Base-by-base conservation (phyloP, 1,140 invertebrate genomes). In the Riptortus pedestris region DNA sequence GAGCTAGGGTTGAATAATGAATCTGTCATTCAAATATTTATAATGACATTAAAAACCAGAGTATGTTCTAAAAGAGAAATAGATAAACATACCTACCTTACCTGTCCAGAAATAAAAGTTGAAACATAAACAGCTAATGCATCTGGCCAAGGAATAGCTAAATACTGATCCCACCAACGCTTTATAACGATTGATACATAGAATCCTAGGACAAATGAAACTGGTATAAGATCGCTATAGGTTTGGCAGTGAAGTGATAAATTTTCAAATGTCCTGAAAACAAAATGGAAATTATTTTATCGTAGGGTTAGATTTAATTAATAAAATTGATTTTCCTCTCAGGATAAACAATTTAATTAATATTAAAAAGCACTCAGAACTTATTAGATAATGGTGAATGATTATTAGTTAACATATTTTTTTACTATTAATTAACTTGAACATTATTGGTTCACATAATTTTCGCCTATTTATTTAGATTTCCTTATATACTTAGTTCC, bases 191-290 rank as follows among this genome's bases (percentile, higher is more conserved):
- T 70, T 5, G 77, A 76, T 4, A 81, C 76, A 68, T 81, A 81
- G 76, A 92, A 97, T 57, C 90, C 91, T 51, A 93, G 78, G 18
- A 94, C 88, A 73, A 92, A 91, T 16, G 88, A 88, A 52, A 82
- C 71, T 67, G 74, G 81, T 60, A 69, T 68, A 48, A 70, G 58
- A 47, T 70, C 66, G 18, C 66, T 65, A 31, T 71, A 69, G 3
- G 60, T 61, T 60, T 69, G 66, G 45, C 69, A 69, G 43, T 70
- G 66, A 12, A 69, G 29, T 3, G 69, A 65, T 20, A 70, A 26
- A 29, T 65, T 65, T 64, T 70, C 69, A 47, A 69, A 69, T 16
- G 65, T 45, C 12, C 69, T 70, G 67, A 55, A 55, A 55, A 55
- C 1, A 55, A 24, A 55, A 24, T 24, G 14, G 5, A 55, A 27